These are phyloP conservation scores for Muscicapa comitata DNA, from an alignment of 2,797 vertebrate genomes.

Conservation along the genomic window DNA sequence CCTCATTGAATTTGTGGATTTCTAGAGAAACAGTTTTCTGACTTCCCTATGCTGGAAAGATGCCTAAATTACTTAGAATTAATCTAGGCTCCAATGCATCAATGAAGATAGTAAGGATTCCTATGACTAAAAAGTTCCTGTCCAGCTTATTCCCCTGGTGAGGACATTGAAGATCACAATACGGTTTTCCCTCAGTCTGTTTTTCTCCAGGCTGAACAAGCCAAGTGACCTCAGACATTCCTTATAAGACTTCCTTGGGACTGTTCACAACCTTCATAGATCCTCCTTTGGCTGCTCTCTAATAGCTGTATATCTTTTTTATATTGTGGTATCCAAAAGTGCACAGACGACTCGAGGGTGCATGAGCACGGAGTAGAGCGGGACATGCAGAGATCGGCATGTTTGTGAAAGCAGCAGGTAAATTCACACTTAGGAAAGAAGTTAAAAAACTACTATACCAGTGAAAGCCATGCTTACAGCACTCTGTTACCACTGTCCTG, in stretches of 20 bases:
- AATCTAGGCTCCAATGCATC: not conserved
- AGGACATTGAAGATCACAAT: not conserved
- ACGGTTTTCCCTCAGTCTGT: not conserved
- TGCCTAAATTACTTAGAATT: not conserved
- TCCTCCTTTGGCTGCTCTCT: not conserved
- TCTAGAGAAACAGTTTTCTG: not conserved
- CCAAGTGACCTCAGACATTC: not conserved
- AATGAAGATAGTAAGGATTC: not conserved
- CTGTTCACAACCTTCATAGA: not conserved
- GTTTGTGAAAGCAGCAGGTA: not conserved
- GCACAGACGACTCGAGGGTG: not conserved
- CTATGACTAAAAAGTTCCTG: not conserved
- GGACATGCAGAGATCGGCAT: not conserved
- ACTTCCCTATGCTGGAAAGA: not conserved
- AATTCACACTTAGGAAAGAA: not conserved
- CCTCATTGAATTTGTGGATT: not conserved
- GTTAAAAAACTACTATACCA: not conserved
- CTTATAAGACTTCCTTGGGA: not conserved
- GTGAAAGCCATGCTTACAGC: not conserved
- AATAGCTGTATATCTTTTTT: not conserved
- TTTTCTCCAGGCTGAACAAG: not conserved
- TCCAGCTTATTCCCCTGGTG: not conserved
- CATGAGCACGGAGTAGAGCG: rapidly evolving
- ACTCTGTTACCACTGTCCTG: not conserved
- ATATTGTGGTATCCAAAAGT: not conserved